phyloP scores from a whole-genome alignment of 2,797 vertebrate species.

The Aphelocoma californica region DNA sequence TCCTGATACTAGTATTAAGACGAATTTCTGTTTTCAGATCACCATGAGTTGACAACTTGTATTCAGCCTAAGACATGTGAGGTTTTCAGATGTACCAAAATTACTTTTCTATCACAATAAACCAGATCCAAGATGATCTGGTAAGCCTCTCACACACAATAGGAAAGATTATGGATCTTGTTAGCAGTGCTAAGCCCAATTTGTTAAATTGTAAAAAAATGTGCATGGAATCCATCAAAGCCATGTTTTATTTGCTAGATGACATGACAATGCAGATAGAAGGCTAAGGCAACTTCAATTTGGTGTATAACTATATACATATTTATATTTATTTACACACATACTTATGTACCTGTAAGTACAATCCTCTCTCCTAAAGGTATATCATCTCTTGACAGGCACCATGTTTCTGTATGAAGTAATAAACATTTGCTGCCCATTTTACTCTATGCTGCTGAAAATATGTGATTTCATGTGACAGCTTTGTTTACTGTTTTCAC shows the following conservation, averaged over 20 bases:
- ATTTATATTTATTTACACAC: background rate
- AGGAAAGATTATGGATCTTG: background rate
- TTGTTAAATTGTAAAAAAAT: background rate
- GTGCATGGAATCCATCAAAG: background rate
- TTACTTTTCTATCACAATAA: background rate
- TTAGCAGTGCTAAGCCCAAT: background rate
- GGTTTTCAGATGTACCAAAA: background rate
- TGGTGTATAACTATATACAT: background rate
- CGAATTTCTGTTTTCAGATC: background rate
- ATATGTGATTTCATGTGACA: background rate
- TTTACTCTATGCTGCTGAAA: background rate
- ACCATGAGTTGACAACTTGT: background rate
- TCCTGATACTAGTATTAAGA: background rate
- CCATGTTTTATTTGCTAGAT: background rate
- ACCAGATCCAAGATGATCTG: background rate
- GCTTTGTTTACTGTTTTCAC: background rate
- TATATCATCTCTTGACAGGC: background rate
- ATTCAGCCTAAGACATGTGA: background rate
- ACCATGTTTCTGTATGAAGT: background rate
- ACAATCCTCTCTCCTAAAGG: background rate
- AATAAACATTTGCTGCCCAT: background rate
- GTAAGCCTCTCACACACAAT: background rate
- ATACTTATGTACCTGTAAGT: background rate
- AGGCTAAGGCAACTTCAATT: background rate
- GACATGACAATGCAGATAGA: background rate